Evolutionary conservation across 2,797 vertebrate genomes (phyloP), one percentile per base, ranked within the genome.

Genomic region (Hephaestus fuliginosus): DNA sequence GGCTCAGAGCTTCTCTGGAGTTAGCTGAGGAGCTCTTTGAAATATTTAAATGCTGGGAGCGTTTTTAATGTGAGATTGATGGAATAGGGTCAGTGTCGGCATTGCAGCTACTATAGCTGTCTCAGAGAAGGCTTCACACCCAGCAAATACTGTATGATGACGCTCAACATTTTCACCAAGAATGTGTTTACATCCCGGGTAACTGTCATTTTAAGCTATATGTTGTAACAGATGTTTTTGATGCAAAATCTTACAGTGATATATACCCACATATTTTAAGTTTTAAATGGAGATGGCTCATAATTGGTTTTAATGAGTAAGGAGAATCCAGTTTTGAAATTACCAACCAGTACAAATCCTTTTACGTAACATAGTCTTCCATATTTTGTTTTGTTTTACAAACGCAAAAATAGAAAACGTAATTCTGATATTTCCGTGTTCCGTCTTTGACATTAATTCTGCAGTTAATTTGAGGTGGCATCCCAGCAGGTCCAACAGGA

Each of bases 21-120:
- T 83, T 81, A 83, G 73, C 87, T 51, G 53, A 82, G 83, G 74
- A 91, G 73, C 81, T 91, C 87, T 93, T 92, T 96, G 88, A 95
- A 95, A 95, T 94, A 96, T 95, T 95, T 92, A 95, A 94, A 94
- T 91, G 91, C 86, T 83, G 70, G 55, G 73, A 91, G 86, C 78
- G 74, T 92, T 92, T 92, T 93, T 91, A 90, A 93, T 92, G 85
- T 80, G 75, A 93, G 92, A 94, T 93, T 94, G 93, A 95, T 93
- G 87, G 93, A 96, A 95, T 93, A 92, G 82, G 94, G 94, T 91
- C 94, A 94, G 78, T 87, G 86, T 90, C 84, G 78, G 90, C 77
- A 46, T 76, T 77, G 78, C 87, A 84, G 90, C 82, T 83, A 84
- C 80, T 82, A 81, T 71, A 80, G 78, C 78, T 36, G 5, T 87